phyloP scores from a whole-genome alignment of 2,797 vertebrate species.

The Oreochromis grahami region DNA sequence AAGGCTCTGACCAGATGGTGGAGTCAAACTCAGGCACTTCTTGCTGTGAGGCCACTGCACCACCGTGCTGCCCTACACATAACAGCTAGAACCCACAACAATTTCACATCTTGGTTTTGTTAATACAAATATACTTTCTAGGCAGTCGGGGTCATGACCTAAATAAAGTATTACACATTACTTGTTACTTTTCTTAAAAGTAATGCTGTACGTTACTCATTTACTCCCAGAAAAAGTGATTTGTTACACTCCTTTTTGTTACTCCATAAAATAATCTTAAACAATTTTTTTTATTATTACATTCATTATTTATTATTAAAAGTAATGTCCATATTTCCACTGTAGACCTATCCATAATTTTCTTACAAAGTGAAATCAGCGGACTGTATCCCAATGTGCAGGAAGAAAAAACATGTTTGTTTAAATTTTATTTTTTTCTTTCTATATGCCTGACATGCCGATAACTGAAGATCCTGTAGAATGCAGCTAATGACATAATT shows the following conservation, averaged over 20 bases:
- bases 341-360: neutral
- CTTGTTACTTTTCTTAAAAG: neutral
- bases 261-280: neutral
- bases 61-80: neutral
- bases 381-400: neutral
- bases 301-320: neutral
- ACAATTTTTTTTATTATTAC: neutral
- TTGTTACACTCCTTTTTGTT: neutral
- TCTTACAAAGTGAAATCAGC: neutral
- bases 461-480: neutral
- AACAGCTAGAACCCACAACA: neutral
- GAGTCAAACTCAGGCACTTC: neutral
- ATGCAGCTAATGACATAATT: neutral
- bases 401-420: neutral
- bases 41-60: neutral
- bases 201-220: neutral
- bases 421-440: neutral
- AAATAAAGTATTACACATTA: neutral
- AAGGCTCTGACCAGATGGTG: neutral
- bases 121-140: neutral
- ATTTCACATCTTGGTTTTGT: neutral
- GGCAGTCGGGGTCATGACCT: accelerated
- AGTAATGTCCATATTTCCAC: neutral
- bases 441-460: accelerated
- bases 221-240: neutral